Percentiles rank a stretch among this genome's conserved stretches.
phyloP scores from a whole-genome alignment of 2,797 vertebrate species.

The Merluccius polli region DNA sequence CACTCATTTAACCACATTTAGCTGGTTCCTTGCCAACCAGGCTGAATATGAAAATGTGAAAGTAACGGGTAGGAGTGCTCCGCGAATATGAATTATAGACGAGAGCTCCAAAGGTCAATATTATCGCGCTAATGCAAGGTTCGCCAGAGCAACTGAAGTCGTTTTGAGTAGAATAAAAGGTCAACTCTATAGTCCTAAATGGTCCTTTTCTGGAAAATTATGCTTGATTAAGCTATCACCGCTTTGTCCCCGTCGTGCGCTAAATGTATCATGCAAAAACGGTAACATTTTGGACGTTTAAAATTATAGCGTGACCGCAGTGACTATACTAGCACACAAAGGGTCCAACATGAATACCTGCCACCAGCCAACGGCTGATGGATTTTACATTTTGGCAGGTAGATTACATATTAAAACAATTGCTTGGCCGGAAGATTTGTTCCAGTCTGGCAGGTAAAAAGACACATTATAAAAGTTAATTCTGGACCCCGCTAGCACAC shows the following conservation, averaged over 20 bases:
- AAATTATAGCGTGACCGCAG: background rate
- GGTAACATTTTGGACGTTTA: background rate
- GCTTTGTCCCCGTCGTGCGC: background rate
- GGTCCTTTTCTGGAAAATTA: background rate
- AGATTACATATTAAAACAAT: no score
- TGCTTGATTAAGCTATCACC: background rate
- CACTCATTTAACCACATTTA: conserved; percentile 55
- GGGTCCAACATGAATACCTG: no score
- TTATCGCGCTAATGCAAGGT: conserved; percentile 40
- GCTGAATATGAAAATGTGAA: conserved; percentile 22
- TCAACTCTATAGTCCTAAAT: background rate
- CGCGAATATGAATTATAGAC: conserved; percentile 58
- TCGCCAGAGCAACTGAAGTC: background rate
- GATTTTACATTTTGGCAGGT: no score
- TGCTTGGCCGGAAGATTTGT: no score
- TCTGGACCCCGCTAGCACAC: no score
- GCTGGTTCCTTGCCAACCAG: conserved; percentile 61
- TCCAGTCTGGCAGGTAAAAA: no score
- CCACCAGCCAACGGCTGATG: no score
- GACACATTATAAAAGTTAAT: no score
- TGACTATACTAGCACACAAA: background rate
- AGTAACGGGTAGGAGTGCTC: background rate
- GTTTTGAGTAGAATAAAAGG: background rate
- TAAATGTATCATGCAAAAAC: background rate
- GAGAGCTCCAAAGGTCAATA: conserved; percentile 82